Evolutionary conservation across 2,113 vertebrate genomes (phyloP), one percentile per base, ranked within the genome.

Genomic region (Panurus biarmicus): DNA sequence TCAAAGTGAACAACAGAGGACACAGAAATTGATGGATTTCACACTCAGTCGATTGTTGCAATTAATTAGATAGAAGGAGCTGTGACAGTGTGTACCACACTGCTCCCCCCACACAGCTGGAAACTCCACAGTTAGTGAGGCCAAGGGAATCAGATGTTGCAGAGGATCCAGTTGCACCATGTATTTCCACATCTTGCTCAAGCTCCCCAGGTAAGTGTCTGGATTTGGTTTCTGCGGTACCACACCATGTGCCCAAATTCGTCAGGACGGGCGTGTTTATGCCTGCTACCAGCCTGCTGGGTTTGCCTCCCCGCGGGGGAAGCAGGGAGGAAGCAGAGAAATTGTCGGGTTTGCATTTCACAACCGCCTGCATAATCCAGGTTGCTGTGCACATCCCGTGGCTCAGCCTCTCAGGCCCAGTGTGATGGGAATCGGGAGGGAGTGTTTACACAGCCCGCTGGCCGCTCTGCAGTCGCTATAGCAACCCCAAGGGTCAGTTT

Each of bases 401-500:
- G 82, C 66, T 87, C 83, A 35, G 87, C 33, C 91, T 87, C 75
- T 89, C 44, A 10, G 56, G 70, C 70, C 16, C 51, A 29, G 89
- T 20, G 36, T 19, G 93, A 60, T 94, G 81, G 93, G 93, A 93
- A 94, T 82, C 26, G 5, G 82, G 60, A 92, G n/a, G 81, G 69
- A 82, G 96, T 97, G 97, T 98, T 98, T 97, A 96, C 93, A 87
- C 62, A 93, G 95, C 85, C 87, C 65, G 6, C 77, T 72, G 74
- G 24, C 75, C 6, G 14, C 92, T 85, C 94, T 77, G 92, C 96
- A 91, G 96, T 97, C 94, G 73, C 96, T 96, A 97, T 96, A 92
- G 97, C 94, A 97, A 98, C 97, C 90, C 89, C 67, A 61, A 92
- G 96, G 97, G 97, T 97, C 97, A 97, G 96, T 97, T 98, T 97